These are phyloP conservation scores for Eleginops maclovinus DNA, from an alignment of 2,113 vertebrate genomes.

Conservation along the genomic window DNA sequence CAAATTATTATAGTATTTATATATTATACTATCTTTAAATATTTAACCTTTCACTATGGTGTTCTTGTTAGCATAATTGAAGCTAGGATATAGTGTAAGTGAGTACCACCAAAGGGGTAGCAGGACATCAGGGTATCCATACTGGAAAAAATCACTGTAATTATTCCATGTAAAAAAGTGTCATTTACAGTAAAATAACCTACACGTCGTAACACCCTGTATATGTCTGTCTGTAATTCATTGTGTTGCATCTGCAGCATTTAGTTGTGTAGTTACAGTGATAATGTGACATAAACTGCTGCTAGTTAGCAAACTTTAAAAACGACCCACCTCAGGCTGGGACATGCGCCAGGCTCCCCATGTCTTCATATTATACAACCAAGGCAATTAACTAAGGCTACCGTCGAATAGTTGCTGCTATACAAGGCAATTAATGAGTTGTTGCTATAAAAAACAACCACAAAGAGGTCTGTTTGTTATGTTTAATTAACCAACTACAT, in stretches of 20 bases:
- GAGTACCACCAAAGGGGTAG: background rate
- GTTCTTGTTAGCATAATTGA: background rate
- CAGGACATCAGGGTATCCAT: background rate
- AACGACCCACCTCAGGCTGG: background rate
- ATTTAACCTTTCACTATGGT: background rate
- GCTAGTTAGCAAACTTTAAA: slow-evolving; percentile 37
- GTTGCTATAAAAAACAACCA: background rate
- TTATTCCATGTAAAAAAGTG: background rate
- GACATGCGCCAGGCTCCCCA: slow-evolving; percentile 10
- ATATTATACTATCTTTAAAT: background rate
- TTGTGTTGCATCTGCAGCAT: background rate
- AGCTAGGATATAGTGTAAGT: background rate
- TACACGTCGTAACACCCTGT: too few species aligned
- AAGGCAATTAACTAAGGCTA: background rate
- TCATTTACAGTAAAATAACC: background rate
- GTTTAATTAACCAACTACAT: slow-evolving; percentile 17
- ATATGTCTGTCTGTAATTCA: background rate
- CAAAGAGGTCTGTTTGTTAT: background rate
- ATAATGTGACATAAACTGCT: slow-evolving; percentile 23
- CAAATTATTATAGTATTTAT: background rate
- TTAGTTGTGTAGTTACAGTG: background rate
- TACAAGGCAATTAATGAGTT: too few species aligned
- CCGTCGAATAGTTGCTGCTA: background rate
- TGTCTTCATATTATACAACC: background rate
- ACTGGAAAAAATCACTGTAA: slow-evolving; percentile 1